Base-by-base conservation (phyloP, 2,888 invertebrate species). In the Dugesia japonica region DNA sequence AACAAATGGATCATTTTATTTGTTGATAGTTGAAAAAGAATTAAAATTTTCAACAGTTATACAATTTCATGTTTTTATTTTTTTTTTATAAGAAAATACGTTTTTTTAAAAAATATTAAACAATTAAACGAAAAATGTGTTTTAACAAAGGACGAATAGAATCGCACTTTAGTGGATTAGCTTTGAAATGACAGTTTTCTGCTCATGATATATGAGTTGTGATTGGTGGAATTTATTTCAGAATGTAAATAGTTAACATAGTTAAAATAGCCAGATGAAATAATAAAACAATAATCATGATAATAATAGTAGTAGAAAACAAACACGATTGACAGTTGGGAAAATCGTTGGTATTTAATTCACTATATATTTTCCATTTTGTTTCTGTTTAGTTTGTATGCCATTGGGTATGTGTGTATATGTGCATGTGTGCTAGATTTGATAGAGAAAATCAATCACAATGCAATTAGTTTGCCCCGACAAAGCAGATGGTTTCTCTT, bases 271-370 rank as follows among this genome's bases (percentile, higher is more conserved):
- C 38, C 56, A 56, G 56, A 56, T 56, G 56, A 23, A 56, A 56
- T 56, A 56, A 56, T n/a, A 56, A 56, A 56, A 56, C 56, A 56
- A 56, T 56, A 56, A 56, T 56, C 56, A 56, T 56, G 56, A 56
- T 56, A 56, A 56, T 56, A 56, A 56, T 56, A 56, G 56, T 56
- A 20, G 20, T 56, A n/a, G n/a, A 31, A 31, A 31, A 31, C 31
- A 31, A 56, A 56, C 56, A 56, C 56, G 56, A 56, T 56, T 56
- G 56, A 56, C 56, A 56, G 56, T 56, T 56, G 56, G 56, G 17
- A 23, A 56, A 56, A 13, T 56, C 56, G 56, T 23, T 56, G 56
- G 56, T 56, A 56, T 56, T 56, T 23, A 56, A 31, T 56, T 56
- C 56, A 56, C 56, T 56, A 9, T 9, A 38, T 38, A n/a, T n/a